Conservation (phyloP, 2,888 invertebrate genomes). For the Ichneumoninae sp. region DNA sequence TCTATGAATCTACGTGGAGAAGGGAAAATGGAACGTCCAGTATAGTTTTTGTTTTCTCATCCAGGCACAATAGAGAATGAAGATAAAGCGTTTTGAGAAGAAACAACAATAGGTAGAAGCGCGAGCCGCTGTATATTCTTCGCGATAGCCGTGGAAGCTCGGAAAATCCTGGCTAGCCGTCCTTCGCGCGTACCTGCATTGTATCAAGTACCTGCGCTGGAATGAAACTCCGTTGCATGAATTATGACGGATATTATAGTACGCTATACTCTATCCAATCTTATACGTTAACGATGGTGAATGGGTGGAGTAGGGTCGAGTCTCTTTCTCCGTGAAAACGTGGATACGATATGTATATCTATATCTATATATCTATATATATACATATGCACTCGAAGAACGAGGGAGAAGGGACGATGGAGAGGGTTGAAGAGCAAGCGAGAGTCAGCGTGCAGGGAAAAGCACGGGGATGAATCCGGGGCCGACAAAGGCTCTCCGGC, state of each 20-base stretch:
- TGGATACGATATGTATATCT: slow-evolving; percentile 17
- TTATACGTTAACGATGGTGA: slow-evolving; percentile 46
- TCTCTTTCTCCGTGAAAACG: slow-evolving; percentile 45
- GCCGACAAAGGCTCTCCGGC: slow-evolving; percentile 50
- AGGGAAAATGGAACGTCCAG: not conserved
- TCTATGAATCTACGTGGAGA: not conserved
- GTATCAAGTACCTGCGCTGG: slow-evolving; percentile 51
- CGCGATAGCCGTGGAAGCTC: slow-evolving; percentile 68
- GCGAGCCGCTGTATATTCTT: slow-evolving; percentile 71
- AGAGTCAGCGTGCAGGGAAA: slow-evolving; percentile 68
- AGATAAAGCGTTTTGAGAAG: slow-evolving; percentile 11
- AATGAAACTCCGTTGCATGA: slow-evolving; percentile 49
- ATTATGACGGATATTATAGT: slow-evolving; percentile 56
- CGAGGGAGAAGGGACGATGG: slow-evolving; percentile 32
- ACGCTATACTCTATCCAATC: slow-evolving; percentile 20
- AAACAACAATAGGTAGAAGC: slow-evolving; percentile 61
- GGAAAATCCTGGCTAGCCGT: slow-evolving; percentile 57
- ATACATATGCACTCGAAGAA: slow-evolving; percentile 28
- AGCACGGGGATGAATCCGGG: slow-evolving; percentile 41
- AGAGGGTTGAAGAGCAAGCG: slow-evolving; percentile 57
- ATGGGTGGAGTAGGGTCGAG: slow-evolving; percentile 26
- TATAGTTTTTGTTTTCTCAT: not conserved
- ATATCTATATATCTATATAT: not conserved
- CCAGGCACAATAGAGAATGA: not conserved
- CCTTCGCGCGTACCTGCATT: not conserved